Evolutionary conservation across 2,888 invertebrate species (phyloP), one percentile per base, ranked within the genome.

Genomic region (Microplitis manilae): DNA sequence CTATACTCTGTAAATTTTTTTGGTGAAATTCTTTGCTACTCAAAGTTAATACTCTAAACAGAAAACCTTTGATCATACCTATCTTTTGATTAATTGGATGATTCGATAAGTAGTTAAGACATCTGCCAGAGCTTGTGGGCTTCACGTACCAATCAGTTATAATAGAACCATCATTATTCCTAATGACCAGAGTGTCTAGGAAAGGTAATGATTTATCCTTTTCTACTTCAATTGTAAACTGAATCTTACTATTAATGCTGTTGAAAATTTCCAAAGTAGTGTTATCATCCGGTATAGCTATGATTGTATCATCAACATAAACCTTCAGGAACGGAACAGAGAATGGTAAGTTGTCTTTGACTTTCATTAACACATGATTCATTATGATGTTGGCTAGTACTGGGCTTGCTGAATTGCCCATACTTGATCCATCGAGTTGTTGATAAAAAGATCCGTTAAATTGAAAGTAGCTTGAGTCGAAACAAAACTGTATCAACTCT

Each of bases 361-460:
- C 71, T 38, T 71, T n/a, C 1, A 9, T 59, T 6, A 72, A 38
- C 13, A 72, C 39, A 39, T 72, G 13, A 39, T 61, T 39, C 72
- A 72, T 72, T 6, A 62, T 62, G 7, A 61, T 15, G 38, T 39
- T 71, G 13, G 61, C 71, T 13, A 71, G 39, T 6, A n/a, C 30
- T 7, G 71, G 61, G 39, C 72, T 72, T n/a, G 62, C 72, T 7
- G 72, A 13, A 62, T 72, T 72, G 1, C 62, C 72, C 72, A 62
- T 72, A 15, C 62, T 40, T 15, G n/a, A 61, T 1, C 72, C 72
- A 0, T 62, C 7, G 2, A 62, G 30, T 15, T 72, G 72, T 7
- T 13, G 9, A 6, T 72, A 62, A 17, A 17, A 17, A 5, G 30
- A n/a, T 39, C n/a, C 17, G 6, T 13, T 38, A 39, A 39, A 72